Percentiles rank a stretch among this genome's conserved stretches.
phyloP scores from a whole-genome alignment of 2,888 invertebrate species.

The Mythimna loreyi region DNA sequence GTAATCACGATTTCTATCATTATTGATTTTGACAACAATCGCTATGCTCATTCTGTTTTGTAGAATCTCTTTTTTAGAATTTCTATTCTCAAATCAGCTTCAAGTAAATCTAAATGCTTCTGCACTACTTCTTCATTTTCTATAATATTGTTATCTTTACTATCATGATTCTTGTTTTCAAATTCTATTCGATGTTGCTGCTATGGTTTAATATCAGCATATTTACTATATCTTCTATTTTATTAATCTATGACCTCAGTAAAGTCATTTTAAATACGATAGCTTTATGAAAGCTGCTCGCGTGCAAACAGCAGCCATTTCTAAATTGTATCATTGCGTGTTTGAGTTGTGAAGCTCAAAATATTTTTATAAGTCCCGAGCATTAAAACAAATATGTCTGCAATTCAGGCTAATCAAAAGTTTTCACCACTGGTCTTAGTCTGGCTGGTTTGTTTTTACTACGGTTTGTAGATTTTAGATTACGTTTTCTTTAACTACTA shows the following conservation, averaged over 20 bases:
- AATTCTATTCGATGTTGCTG: not conserved
- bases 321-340: conserved; percentile 46
- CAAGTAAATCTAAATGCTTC: not conserved
- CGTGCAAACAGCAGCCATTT: conserved; percentile 40
- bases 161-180: not conserved
- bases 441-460: not conserved
- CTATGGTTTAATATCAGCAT: not conserved
- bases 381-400: conserved; percentile 21
- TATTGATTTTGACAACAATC: not conserved
- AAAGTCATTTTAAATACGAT: conserved; percentile 14
- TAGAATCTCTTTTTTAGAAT: too few species aligned
- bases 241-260: conserved; percentile 9
- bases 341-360: conserved; percentile 30
- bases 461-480: not conserved
- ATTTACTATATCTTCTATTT: not conserved
- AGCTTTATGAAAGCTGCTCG: conserved; percentile 26
- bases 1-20: not conserved
- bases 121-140: not conserved
- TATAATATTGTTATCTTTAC: not conserved
- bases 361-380: conserved; percentile 27
- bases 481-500: not conserved
- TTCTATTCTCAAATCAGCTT: not conserved
- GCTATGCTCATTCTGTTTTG: not conserved
- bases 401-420: conserved; percentile 3
- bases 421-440: not conserved